These are phyloP conservation scores for Brachyistius frenatus DNA, from an alignment of 2,113 vertebrate species.

Conservation along the genomic window DNA sequence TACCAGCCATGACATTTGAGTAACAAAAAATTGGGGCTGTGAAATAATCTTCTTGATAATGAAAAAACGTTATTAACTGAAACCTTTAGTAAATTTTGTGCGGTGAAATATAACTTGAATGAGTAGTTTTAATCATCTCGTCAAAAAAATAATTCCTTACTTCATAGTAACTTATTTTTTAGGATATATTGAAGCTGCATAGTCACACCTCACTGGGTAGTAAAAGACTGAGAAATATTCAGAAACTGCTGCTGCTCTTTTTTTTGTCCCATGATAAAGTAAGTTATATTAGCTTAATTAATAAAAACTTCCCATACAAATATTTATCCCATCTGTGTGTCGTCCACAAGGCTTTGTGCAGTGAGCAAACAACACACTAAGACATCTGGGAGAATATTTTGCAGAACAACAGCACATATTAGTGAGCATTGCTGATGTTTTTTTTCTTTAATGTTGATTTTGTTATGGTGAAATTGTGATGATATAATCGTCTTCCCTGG, in stretches of 20 bases:
- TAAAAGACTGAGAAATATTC: not conserved
- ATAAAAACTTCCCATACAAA: not conserved
- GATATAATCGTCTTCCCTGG: slow-evolving; percentile 44
- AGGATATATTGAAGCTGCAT: too few species aligned
- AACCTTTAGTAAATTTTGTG: too few species aligned
- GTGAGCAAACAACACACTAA: slow-evolving; percentile 3
- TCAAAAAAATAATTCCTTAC: too few species aligned
- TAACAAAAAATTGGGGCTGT: too few species aligned
- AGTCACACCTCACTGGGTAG: too few species aligned
- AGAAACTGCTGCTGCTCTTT: not conserved
- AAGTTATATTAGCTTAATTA: not conserved
- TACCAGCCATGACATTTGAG: too few species aligned
- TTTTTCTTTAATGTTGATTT: slow-evolving; percentile 7
- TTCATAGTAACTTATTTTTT: too few species aligned
- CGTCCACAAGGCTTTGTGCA: slow-evolving; percentile 1
- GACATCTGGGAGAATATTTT: slow-evolving; percentile 20
- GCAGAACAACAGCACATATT: slow-evolving; percentile 21
- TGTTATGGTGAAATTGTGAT: slow-evolving; percentile 35
- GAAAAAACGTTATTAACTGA: too few species aligned
- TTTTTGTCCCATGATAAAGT: not conserved
- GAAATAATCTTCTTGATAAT: too few species aligned
- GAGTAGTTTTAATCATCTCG: too few species aligned
- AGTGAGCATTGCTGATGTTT: not conserved
- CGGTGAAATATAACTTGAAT: too few species aligned
- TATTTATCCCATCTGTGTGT: not conserved